A percentile compares a stretch with the other conserved stretches of the same genome.
Conservation (phyloP, 2,113 vertebrate species). For the Psephotus haematonotus region DNA sequence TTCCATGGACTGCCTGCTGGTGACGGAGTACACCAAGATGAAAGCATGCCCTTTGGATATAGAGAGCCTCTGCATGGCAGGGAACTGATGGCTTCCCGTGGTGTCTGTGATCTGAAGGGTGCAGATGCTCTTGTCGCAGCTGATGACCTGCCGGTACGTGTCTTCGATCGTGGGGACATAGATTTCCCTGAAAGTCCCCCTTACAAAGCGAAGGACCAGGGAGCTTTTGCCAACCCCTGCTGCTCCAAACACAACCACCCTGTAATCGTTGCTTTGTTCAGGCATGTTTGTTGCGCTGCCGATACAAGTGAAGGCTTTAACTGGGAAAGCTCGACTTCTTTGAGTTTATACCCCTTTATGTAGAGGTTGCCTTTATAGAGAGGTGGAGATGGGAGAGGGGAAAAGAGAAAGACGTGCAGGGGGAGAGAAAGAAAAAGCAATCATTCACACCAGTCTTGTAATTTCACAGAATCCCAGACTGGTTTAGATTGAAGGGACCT, state of each 20-base stretch:
- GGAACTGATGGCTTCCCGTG: slow-evolving; percentile 79
- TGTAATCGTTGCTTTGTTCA: slow-evolving; percentile 72
- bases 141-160: slow-evolving; percentile 78
- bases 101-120: slow-evolving; percentile 80
- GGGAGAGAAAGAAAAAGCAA: not conserved
- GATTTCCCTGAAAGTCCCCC: slow-evolving; percentile 71
- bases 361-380: not conserved
- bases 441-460: not conserved
- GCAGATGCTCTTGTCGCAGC: slow-evolving; percentile 78
- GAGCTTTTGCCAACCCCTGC: slow-evolving; percentile 78
- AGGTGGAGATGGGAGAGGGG: not conserved
- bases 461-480: not conserved
- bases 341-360: not conserved
- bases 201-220: slow-evolving; percentile 72
- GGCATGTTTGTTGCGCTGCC: slow-evolving; percentile 56
- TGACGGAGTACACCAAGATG: slow-evolving; percentile 75
- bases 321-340: not conserved
- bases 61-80: slow-evolving; percentile 78
- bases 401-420: not conserved
- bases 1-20: slow-evolving; percentile 73
- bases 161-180: slow-evolving; percentile 77
- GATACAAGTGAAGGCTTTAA: not conserved
- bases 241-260: slow-evolving; percentile 73
- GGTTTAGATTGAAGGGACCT: not conserved
- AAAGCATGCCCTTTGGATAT: slow-evolving; percentile 79